Percentiles rank a stretch among this genome's conserved stretches.
Evolutionary conservation across 2,888 invertebrate species (phyloP).

Genomic region (Hyppa rectilinea): DNA sequence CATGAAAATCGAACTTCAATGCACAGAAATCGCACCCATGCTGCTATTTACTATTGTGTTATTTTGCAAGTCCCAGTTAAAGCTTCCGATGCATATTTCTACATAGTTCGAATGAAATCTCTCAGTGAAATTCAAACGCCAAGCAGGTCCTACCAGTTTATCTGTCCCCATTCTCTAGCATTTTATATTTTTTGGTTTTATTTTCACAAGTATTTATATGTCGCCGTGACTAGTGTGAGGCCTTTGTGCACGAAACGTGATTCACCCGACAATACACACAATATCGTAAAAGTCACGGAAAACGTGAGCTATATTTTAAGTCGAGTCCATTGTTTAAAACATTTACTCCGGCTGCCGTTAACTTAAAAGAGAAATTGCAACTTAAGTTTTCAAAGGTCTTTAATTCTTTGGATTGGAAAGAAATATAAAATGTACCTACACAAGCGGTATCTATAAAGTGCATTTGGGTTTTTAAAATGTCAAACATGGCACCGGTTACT

Average conservation of each 20-base stretch:
- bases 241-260: conserved; percentile 60
- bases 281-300: conserved; percentile 57
- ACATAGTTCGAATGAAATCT: not conserved
- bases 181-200: conserved; percentile 51
- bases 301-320: conserved; percentile 58
- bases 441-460: conserved; percentile 1
- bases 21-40: not conserved
- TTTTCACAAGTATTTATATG: conserved; percentile 51
- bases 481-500: conserved; percentile 19
- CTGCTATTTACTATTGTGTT: not conserved
- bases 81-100: not conserved
- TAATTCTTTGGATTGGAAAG: conserved; percentile 31
- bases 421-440: conserved; percentile 29
- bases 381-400: conserved; percentile 8
- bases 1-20: not conserved
- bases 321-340: conserved; percentile 45
- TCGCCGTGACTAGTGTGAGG: conserved; percentile 38
- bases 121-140: conserved; percentile 11
- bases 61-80: not conserved
- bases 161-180: conserved; percentile 9
- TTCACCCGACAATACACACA: conserved; percentile 58
- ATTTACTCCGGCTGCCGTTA: conserved; percentile 22
- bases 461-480: conserved; percentile 27
- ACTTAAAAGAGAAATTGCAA: conserved; percentile 27
- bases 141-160: conserved; percentile 14